These are phyloP conservation scores for Parthenolecanium corni DNA, from an alignment of 2,888 invertebrate genomes.

Conservation along the genomic window DNA sequence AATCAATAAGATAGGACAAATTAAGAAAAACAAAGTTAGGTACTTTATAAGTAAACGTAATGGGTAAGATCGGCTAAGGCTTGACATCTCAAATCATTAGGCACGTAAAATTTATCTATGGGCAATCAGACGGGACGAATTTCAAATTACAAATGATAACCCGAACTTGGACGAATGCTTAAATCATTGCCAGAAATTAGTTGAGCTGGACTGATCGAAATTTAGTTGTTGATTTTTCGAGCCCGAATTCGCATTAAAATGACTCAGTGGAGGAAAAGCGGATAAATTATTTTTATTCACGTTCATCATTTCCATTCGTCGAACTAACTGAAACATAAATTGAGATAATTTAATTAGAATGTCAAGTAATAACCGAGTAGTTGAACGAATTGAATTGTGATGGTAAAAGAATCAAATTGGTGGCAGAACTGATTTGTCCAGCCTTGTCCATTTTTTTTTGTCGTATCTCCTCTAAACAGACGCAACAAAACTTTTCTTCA, in stretches of 20 bases:
- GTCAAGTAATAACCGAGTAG: background rate
- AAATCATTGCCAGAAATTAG: slow-evolving; percentile 22
- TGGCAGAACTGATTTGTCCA: background rate
- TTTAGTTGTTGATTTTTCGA: slow-evolving; percentile 6
- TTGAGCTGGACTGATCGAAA: slow-evolving; percentile 10
- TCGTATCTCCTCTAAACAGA: too few relatives aligned
- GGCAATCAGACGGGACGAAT: too few relatives aligned
- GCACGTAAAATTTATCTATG: too few relatives aligned
- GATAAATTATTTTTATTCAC: slow-evolving; percentile 7
- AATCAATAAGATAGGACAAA: too few relatives aligned
- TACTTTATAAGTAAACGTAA: too few relatives aligned
- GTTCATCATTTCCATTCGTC: slow-evolving; percentile 21
- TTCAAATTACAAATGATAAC: too few relatives aligned
- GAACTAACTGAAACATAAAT: slow-evolving; percentile 2
- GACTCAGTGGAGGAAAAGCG: slow-evolving; percentile 1
- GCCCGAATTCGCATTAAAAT: slow-evolving; percentile 12
- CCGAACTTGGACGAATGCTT: too few relatives aligned
- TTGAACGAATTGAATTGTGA: background rate
- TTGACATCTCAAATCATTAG: too few relatives aligned
- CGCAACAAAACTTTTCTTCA: too few relatives aligned
- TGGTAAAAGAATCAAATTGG: background rate
- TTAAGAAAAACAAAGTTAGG: too few relatives aligned
- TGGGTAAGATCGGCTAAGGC: too few relatives aligned
- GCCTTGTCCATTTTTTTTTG: too few relatives aligned
- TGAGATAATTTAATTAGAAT: background rate